These are phyloP conservation scores for Tetraodon nigroviridis DNA, from an alignment of 2,113 vertebrate genomes.

Conservation along the genomic window DNA sequence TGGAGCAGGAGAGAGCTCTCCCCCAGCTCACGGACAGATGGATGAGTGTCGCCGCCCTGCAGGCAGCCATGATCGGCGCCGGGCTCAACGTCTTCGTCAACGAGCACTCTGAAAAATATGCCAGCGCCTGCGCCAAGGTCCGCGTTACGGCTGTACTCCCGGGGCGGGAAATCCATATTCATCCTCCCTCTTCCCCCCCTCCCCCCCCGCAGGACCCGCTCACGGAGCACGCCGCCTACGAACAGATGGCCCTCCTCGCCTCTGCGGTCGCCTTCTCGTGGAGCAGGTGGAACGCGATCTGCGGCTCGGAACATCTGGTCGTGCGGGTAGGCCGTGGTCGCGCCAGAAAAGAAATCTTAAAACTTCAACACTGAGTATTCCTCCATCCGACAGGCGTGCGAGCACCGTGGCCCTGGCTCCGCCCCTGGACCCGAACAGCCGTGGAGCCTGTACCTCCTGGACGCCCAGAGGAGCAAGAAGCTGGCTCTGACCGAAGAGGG, in stretches of 20 bases:
- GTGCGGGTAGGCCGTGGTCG: constrained; percentile 74
- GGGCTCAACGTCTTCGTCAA: constrained; percentile 88
- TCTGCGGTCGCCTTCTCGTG: constrained; percentile 80
- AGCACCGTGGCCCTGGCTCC: constrained; percentile 52
- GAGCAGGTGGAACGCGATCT: constrained; percentile 87
- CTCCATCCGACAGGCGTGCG: constrained; percentile 69
- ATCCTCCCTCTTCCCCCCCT: neutral
- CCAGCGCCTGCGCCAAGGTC: constrained; percentile 74
- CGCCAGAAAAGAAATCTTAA: neutral
- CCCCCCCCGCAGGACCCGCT: constrained; percentile 67
- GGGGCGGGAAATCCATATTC: neutral
- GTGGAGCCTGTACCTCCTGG: constrained; percentile 80
- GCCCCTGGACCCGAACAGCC: constrained; percentile 6
- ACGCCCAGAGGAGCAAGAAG: constrained; percentile 71
- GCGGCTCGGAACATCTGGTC: constrained; percentile 71
- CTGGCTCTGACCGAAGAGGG: constrained; percentile 77
- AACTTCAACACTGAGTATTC: too few species aligned
- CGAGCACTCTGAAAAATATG: constrained; percentile 74
- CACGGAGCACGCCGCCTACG: constrained; percentile 77
- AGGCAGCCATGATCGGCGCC: constrained; percentile 69
- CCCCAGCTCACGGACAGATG: constrained; percentile 74
- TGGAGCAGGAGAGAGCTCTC: constrained; percentile 42
- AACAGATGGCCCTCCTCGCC: constrained; percentile 84
- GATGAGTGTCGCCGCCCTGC: constrained; percentile 74
- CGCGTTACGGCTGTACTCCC: neutral